These are phyloP conservation scores for Nomada hirtipes DNA, from an alignment of 2,888 invertebrate genomes.

Conservation along the genomic window DNA sequence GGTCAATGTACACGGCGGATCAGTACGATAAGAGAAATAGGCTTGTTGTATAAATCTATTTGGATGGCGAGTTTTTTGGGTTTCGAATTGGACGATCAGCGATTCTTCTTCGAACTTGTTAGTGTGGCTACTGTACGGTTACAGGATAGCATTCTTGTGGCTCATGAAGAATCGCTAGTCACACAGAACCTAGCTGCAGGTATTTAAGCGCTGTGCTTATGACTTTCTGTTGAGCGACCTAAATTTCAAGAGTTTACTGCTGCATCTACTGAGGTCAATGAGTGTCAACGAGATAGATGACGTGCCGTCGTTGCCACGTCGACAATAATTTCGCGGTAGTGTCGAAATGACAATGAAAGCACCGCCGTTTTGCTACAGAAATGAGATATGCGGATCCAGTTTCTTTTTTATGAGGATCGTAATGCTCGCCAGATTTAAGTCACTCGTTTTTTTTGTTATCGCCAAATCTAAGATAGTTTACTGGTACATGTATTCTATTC, in stretches of 20 bases:
- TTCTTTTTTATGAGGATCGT: no score
- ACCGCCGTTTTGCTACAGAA: conserved; percentile 25
- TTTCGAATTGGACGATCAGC: no score
- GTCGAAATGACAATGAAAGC: conserved; percentile 46
- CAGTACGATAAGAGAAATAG: no score
- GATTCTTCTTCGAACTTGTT: background rate
- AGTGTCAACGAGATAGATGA: conserved; percentile 73
- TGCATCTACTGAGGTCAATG: conserved; percentile 65
- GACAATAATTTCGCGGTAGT: conserved; percentile 64
- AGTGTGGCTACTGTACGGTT: no score
- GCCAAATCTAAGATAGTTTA: background rate
- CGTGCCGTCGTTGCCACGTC: conserved; percentile 58
- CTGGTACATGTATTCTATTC: background rate
- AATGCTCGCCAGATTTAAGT: background rate
- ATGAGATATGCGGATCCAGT: conserved; percentile 22
- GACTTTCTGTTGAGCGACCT: conserved; percentile 66
- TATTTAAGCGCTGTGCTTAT: conserved; percentile 41
- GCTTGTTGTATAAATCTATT: background rate
- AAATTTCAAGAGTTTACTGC: conserved; percentile 68
- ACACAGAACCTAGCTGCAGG: conserved; percentile 30
- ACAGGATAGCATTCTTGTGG: no score
- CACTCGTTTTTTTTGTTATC: background rate
- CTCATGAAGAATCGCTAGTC: conserved; percentile 8
- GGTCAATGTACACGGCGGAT: conserved; percentile 3
- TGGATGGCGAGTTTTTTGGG: no score